Evolutionary conservation across 2,888 invertebrate species (phyloP), one percentile per base, ranked within the genome.

Genomic region (Lasioglossum morio): DNA sequence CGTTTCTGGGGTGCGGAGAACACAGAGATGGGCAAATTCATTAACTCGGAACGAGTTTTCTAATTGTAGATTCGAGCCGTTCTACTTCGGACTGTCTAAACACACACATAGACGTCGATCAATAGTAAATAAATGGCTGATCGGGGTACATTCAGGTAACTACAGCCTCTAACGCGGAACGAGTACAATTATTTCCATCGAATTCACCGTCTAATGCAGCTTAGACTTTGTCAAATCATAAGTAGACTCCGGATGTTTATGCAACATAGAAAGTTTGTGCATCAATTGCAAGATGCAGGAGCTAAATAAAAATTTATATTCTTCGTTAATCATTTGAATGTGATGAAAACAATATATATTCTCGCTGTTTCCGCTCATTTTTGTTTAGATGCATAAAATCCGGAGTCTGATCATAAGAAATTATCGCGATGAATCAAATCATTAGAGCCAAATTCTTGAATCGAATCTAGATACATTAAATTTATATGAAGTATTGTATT

Each of bases 21-120:
- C 34, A 63, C 63, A 66, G 66, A 66, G 66, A 66, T 66, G 66
- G 66, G 66, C 34, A 66, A 66, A 66, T 34, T 66, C 19, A 19
- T 66, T 34, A 66, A 34, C 2, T 30, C 27, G 63, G 5, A 16
- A 16, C 27, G 30, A 63, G 30, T 30, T 34, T 8, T 66, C 66
- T 66, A 66, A 66, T 66, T 30, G 30, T 30, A 63, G 16, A 30
- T 63, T 27, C 34, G 19, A 66, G 23, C 19, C 8, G 19, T 66
- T 66, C 66, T 34, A 66, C 34, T 66, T 30, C 34, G 19, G 23
- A 19, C 66, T 66, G 30, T 66, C 66, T 66, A 66, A 34, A 66
- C 66, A 66, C 34, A 34, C 34, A 34, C 27, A 12, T 34, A 66
- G 30, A 34, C 66, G 34, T 66, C 34, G 34, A 34, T 66, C 66